Evolutionary conservation across 2,888 invertebrate genomes (phyloP).

Genomic region (Eucera pruinosa): DNA sequence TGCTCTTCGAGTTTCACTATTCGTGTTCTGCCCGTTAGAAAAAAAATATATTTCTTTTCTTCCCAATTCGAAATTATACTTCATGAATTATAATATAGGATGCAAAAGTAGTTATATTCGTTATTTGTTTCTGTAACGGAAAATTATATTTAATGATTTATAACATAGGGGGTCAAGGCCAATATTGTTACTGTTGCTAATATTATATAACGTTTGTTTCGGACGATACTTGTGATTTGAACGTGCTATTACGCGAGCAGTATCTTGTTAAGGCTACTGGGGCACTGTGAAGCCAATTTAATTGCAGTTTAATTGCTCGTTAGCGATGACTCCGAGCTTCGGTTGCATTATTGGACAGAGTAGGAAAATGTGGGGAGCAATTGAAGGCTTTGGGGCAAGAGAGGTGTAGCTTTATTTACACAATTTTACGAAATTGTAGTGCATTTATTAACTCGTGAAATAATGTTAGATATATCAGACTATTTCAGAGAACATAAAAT

Average conservation of each 20-base stretch:
- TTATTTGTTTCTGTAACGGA: too few species aligned
- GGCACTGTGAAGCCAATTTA: conserved; percentile 18
- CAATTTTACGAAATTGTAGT: too few species aligned
- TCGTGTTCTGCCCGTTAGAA: too few species aligned
- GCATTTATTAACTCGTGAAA: too few species aligned
- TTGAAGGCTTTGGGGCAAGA: not conserved
- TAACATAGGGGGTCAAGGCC: too few species aligned
- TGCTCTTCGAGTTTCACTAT: not conserved
- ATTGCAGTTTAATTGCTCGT: conserved; percentile 35
- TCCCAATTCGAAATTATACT: not conserved
- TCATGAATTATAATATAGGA: too few species aligned
- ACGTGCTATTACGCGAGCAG: not conserved
- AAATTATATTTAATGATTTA: too few species aligned
- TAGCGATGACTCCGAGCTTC: conserved; percentile 10
- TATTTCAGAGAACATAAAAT: too few species aligned
- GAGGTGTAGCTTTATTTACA: too few species aligned
- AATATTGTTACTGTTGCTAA: too few species aligned
- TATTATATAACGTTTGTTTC: not conserved
- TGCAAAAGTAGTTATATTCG: too few species aligned
- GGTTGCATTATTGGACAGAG: not conserved
- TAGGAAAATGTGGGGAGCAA: not conserved
- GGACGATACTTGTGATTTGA: not conserved
- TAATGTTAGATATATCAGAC: too few species aligned
- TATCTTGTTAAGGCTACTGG: conserved; percentile 9
- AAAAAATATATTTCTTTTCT: not conserved